These are phyloP conservation scores for Amphilophus citrinellus DNA, from an alignment of 2,113 vertebrate species.

Conservation along the genomic window DNA sequence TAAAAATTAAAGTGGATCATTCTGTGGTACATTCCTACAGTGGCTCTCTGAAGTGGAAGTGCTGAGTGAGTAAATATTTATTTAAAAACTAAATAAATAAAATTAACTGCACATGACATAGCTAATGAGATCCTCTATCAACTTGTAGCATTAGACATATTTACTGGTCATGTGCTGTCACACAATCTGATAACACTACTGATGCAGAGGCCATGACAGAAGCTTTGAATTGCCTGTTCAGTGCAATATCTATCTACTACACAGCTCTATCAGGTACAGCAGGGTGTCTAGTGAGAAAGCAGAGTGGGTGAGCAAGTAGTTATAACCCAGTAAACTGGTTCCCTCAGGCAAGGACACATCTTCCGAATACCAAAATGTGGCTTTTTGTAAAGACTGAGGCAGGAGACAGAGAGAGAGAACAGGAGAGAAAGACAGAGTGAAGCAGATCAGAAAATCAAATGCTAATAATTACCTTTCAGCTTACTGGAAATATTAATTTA, in stretches of 20 bases:
- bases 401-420: not conserved
- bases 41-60: not conserved
- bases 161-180: not conserved
- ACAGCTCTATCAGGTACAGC: slow-evolving; percentile 54
- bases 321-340: slow-evolving; percentile 70
- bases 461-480: not conserved
- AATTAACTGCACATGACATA: not conserved
- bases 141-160: not conserved
- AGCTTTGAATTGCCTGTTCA: slow-evolving; percentile 50
- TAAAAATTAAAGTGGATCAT: not conserved
- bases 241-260: slow-evolving; percentile 1
- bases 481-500: not conserved
- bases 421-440: not conserved
- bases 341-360: slow-evolving; percentile 63
- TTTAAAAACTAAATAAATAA: not conserved
- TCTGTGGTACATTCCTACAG: not conserved
- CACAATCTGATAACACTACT: not conserved
- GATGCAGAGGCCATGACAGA: slow-evolving; percentile 10
- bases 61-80: not conserved
- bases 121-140: not conserved
- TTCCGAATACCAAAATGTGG: slow-evolving; percentile 69
- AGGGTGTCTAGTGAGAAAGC: slow-evolving; percentile 24
- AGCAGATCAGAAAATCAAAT: not conserved
- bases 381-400: slow-evolving; percentile 42
- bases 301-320: slow-evolving; percentile 39